These are phyloP conservation scores for Andrena trimmerana DNA, from an alignment of 2,888 invertebrate genomes.

Conservation along the genomic window DNA sequence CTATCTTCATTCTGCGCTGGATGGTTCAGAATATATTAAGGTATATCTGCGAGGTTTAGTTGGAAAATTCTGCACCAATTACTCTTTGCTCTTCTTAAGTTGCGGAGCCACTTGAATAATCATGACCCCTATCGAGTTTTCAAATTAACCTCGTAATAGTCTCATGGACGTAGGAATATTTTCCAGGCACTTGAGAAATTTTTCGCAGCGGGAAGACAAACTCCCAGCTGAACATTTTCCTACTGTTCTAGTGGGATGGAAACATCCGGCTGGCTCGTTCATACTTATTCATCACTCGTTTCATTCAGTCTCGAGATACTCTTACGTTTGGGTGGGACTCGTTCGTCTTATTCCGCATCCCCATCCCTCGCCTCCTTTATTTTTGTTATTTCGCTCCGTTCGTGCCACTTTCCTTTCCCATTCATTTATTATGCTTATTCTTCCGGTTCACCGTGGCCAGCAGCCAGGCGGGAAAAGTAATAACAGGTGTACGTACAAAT, in stretches of 20 bases:
- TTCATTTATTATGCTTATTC: slow-evolving; percentile 46
- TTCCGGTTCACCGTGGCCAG: not conserved
- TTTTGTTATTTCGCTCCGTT: slow-evolving; percentile 3
- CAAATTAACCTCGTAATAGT: not conserved
- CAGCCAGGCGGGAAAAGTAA: slow-evolving; percentile 17
- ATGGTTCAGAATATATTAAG: too few species aligned
- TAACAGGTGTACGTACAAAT: slow-evolving; percentile 55
- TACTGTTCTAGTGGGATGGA: not conserved
- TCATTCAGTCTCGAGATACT: slow-evolving; percentile 49
- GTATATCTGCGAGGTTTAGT: too few species aligned
- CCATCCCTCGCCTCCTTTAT: not conserved
- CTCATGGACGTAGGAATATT: not conserved
- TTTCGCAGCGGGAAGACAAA: not conserved
- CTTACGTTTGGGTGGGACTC: slow-evolving; percentile 47
- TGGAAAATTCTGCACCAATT: not conserved
- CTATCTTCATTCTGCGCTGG: too few species aligned
- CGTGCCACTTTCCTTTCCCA: not conserved
- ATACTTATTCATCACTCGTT: slow-evolving; percentile 54
- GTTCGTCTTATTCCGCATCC: slow-evolving; percentile 59
- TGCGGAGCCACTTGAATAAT: not conserved
- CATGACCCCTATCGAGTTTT: not conserved
- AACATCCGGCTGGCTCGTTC: slow-evolving; percentile 44
- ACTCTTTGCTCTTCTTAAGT: not conserved
- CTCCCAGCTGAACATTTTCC: slow-evolving; percentile 28
- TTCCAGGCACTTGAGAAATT: not conserved